Conservation (phyloP, 2,797 vertebrate genomes). For the Enteromius thamalakanensis region DNA sequence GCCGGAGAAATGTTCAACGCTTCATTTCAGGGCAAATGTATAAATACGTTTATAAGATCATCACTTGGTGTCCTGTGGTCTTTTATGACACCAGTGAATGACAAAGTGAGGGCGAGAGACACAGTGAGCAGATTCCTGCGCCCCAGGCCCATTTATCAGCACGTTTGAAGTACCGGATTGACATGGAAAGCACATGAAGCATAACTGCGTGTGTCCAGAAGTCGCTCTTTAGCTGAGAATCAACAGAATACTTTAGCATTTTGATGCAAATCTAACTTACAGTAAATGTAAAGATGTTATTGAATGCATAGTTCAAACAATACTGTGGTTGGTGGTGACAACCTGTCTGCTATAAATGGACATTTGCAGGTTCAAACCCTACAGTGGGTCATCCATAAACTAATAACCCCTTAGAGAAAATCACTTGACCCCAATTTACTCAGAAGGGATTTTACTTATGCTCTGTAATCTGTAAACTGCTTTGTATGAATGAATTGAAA, state of each 20-base stretch:
- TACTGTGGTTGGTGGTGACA: not conserved
- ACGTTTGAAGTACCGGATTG: constrained; percentile 49
- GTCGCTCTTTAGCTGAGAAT: constrained; percentile 6
- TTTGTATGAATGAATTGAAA: not conserved
- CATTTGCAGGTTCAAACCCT: constrained; percentile 2
- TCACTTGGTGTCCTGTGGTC: constrained; percentile 51
- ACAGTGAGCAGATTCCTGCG: constrained; percentile 57
- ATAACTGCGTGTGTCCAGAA: constrained; percentile 37
- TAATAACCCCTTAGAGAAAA: not conserved
- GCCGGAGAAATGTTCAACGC: constrained; percentile 55
- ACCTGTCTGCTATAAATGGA: not conserved
- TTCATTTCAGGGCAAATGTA: constrained; percentile 59
- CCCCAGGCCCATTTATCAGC: constrained; percentile 46
- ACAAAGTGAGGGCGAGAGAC: constrained; percentile 48
- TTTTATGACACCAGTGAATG: constrained; percentile 57
- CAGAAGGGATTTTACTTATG: not conserved
- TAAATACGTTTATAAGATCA: constrained; percentile 56
- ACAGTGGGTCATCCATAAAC: not conserved
- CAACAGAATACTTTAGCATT: not conserved
- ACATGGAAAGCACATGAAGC: constrained; percentile 43
- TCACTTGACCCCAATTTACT: constrained; percentile 10
- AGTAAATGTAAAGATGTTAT: not conserved
- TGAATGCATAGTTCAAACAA: not conserved
- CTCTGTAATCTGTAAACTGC: not conserved
- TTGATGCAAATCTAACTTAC: not conserved